Evolutionary conservation across 2,113 vertebrate species (phyloP).

Genomic region (Pedionomus torquatus): DNA sequence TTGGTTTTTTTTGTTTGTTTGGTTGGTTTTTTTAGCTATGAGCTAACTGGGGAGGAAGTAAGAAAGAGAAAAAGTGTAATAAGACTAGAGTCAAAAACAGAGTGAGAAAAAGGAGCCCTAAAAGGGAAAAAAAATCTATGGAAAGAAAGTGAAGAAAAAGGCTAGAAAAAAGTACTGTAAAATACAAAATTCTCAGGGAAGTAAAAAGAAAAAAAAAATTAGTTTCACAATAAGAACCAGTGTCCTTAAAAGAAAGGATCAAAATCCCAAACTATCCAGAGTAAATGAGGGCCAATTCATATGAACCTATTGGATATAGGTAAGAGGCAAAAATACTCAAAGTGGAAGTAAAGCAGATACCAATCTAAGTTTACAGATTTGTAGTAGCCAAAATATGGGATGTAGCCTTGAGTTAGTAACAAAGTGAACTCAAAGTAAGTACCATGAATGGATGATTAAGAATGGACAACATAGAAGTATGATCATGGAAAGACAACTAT

Average conservation of each 20-base stretch:
- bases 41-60: not conserved
- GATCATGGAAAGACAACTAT: not conserved
- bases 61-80: not conserved
- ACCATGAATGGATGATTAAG: not conserved
- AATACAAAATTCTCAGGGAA: not conserved
- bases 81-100: not conserved
- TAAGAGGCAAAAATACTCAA: not conserved
- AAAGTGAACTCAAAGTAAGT: not conserved
- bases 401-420: not conserved
- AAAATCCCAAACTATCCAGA: not conserved
- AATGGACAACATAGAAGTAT: not conserved
- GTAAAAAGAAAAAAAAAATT: not conserved
- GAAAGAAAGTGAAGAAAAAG: not conserved
- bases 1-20: accelerated
- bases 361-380: not conserved
- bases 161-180: not conserved
- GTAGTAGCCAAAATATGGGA: not conserved
- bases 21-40: not conserved
- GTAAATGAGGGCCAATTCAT: not conserved
- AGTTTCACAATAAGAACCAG: not conserved
- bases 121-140: not conserved
- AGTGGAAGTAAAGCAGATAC: not conserved
- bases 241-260: not conserved
- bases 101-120: not conserved
- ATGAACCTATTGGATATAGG: not conserved